Conservation (phyloP, 37 sponge, comb jelly and placozoan species). For the Spongia lamella region DNA sequence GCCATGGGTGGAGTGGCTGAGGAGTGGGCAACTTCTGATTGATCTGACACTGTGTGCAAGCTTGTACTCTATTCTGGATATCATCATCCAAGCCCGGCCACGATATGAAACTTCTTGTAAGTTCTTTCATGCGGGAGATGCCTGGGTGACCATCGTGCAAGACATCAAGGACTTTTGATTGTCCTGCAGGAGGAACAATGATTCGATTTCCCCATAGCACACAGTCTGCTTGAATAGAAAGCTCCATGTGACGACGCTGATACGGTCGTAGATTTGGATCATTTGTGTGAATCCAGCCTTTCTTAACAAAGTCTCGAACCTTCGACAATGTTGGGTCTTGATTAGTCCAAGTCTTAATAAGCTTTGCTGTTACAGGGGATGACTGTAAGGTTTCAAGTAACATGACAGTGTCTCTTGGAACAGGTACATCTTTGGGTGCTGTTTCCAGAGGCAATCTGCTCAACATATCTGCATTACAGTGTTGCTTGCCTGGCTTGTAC, state of each 20-base stretch:
- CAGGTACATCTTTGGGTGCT: not conserved
- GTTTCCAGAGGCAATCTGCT: constrained; percentile 25
- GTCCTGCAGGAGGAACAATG: constrained; percentile 3
- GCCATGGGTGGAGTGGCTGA: constrained; percentile 17
- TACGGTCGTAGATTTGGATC: not conserved
- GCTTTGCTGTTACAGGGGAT: not conserved
- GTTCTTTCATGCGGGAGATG: constrained; percentile 22
- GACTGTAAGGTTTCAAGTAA: constrained; percentile 1
- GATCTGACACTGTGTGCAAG: constrained; percentile 1
- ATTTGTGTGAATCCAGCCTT: constrained; percentile 21
- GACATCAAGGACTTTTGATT: constrained; percentile 1
- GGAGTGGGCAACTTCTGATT: constrained; percentile 3
- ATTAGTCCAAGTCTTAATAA: not conserved
- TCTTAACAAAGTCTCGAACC: constrained; percentile 9
- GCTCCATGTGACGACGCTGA: not conserved
- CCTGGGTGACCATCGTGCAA: constrained; percentile 28
- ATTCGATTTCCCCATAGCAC: constrained; percentile 22
- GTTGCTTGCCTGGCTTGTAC: constrained; percentile 25
- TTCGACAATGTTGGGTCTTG: constrained; percentile 30
- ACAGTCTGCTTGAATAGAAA: not conserved
- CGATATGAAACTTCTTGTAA: constrained; percentile 20
- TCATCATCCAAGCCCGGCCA: constrained; percentile 28
- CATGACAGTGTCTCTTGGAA: not conserved
- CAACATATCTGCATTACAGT: constrained; percentile 38
- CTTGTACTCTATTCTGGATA: constrained; percentile 12